Percentiles rank a stretch among this genome's conserved stretches.
phyloP scores from a whole-genome alignment of 1,140 invertebrate genomes.

The Camponotus floridanus region DNA sequence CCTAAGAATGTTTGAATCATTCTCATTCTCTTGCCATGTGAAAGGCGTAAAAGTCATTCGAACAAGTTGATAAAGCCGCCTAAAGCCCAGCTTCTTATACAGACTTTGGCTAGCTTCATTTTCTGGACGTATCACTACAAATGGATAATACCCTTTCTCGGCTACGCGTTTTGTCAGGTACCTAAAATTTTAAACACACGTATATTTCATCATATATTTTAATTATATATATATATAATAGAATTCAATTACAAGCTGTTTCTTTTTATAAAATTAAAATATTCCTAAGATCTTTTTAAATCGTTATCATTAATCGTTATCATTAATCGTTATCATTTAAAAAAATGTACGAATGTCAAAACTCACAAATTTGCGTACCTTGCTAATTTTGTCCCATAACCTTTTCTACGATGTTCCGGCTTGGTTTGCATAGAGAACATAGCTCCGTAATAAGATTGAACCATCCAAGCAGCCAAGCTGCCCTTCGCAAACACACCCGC shows the following conservation, averaged over 20 bases:
- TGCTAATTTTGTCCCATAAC: constrained; percentile 86
- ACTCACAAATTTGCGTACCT: constrained; percentile 73
- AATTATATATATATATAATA: neutral
- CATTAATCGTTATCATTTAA: neutral
- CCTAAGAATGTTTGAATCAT: constrained; percentile 70
- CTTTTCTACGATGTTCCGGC: constrained; percentile 93
- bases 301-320: neutral
- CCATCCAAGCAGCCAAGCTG: constrained; percentile 93
- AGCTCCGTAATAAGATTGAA: constrained; percentile 94
- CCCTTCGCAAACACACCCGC: constrained; percentile 91
- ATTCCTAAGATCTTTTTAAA: neutral
- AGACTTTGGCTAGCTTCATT: constrained; percentile 93
- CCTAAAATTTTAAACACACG: constrained; percentile 68
- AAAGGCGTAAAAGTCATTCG: constrained; percentile 91
- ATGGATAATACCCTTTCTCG: constrained; percentile 92
- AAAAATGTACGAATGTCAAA: neutral
- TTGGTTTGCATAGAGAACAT: constrained; percentile 97
- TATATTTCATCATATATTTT: neutral
- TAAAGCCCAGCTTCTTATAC: constrained; percentile 93
- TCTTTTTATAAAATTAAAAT: neutral
- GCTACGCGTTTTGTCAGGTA: constrained; percentile 90
- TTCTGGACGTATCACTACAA: constrained; percentile 94
- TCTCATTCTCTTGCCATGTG: constrained; percentile 76
- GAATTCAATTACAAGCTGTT: neutral
- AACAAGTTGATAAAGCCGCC: constrained; percentile 91